Evolutionary conservation across 92 coral and sea anemone genomes (phyloP), one percentile per base, ranked within the genome.

Genomic region (Muricea muricata): DNA sequence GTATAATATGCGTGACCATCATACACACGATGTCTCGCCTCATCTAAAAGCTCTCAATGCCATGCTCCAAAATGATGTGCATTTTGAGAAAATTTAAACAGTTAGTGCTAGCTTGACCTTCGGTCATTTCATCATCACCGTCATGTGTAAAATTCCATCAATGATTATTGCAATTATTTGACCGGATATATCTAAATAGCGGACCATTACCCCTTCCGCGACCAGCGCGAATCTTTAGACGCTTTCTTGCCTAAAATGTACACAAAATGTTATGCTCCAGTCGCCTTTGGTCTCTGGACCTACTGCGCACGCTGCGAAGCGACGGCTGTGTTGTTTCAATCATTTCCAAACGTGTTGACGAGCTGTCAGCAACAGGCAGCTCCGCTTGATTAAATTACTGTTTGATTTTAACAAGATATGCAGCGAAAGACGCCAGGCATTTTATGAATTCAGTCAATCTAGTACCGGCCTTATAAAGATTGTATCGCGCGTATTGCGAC

Each of bases 301-400:
- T 1, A 25, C 37, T 14, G n/a, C n/a, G 39, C 42, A 14, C 76
- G 20, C 29, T 18, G 65, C 66, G 25, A 15, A 31, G 29, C 17
- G 30, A 28, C 70, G 70, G 18, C 70, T 63, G 70, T 26, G 70
- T 63, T 32, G 39, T 63, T 63, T 63, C 70, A 63, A 18, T 40
- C n/a, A 78, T 78, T 78, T 78, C 52, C 71, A 2, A 20, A 32
- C 31, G 70, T 40, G 83, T 55, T 78, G 83, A 78, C 83, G 58
- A 55, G 58, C 29, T 32, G 35, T 78, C 65, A 46, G 26, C 71
- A 20, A 56, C 39, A 13, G 70, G 7, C 37, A 32, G n/a, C 83
- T 55, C 58, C 34, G 83, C 61, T 17, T 78, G 69, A 78, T 78
- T 78, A 54, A 56, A 78, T 56, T 58, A 56, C 14, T 55, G 67